Base-by-base conservation (phyloP, 2,888 invertebrate genomes). In the Drosophila affinis region DNA sequence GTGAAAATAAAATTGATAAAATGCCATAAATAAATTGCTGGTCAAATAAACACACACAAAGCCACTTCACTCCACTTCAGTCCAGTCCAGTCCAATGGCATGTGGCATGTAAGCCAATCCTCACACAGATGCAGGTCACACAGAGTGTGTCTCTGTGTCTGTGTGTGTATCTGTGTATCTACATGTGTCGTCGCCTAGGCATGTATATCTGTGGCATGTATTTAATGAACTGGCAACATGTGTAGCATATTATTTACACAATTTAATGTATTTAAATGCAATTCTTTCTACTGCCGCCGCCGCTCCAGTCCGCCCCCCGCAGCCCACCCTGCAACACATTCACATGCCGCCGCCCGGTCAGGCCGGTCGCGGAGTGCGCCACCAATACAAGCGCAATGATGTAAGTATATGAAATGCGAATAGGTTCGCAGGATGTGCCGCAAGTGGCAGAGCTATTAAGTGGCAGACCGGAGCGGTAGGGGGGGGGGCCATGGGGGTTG, bases 371-470 rank as follows among this genome's bases (percentile, higher is more conserved):
- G 45, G 71, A 72, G 77, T 75, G 76, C 67, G 77, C 73, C 63
- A 86, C 88, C 61, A 77, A 88, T 75, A 90, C 85, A 79, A 84
- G 76, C 79, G 87, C 88, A 85, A 83, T 88, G 89, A 90, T 90
- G 86, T 90, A 90, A 90, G 91, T 90, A 90, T 90, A 90, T 91
- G 91, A 90, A 89, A 87, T 86, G 79, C 76, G 90, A 90, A 90
- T 90, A 90, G 90, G 90, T 86, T 89, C 81, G 79, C 90, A 90
- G 91, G 87, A 90, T 89, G 72, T 72, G 72, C 81, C 77, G 62
- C 89, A 87, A 89, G 87, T 76, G 47, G 57, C 81, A 57, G 27
- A 68, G 75, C 84, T 69, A 86, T 86, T 85, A 88, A 83, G 57
- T 85, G 77, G 73, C 24, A 48, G 27, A 21, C 54, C 44, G 32